Evolutionary conservation across 2,113 vertebrate species (phyloP).

Genomic region (Clarias macrocephalus): DNA sequence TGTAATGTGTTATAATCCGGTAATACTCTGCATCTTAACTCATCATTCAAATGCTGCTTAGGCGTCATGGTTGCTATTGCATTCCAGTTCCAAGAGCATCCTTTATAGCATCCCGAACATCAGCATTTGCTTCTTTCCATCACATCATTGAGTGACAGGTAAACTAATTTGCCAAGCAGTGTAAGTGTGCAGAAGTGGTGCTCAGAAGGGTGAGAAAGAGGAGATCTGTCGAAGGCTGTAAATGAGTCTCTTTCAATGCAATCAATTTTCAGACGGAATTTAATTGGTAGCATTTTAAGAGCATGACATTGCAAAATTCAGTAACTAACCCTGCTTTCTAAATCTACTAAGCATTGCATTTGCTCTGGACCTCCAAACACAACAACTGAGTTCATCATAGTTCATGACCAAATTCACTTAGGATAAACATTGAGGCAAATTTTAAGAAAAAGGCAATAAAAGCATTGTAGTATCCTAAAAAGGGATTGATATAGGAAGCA

Average conservation of each 20-base stretch:
- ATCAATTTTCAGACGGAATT: neutral
- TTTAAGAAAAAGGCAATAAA: neutral
- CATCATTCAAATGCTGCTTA: neutral
- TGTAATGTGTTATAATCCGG: neutral
- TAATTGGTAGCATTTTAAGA: neutral
- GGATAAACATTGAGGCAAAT: neutral
- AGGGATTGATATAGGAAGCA: neutral
- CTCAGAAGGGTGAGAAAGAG: neutral
- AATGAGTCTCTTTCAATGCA: neutral
- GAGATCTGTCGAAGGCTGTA: neutral
- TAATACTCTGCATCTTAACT: neutral
- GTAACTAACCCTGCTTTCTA: neutral
- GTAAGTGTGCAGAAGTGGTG: neutral
- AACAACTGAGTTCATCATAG: neutral
- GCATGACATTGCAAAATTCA: neutral
- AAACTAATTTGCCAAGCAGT: neutral
- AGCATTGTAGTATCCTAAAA: neutral
- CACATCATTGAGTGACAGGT: neutral
- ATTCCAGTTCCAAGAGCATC: neutral
- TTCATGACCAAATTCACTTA: slow-evolving; percentile 10
- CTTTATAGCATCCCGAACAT: neutral
- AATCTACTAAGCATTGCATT: neutral
- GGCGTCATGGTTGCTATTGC: neutral
- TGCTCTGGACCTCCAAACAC: neutral
- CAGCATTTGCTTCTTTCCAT: neutral